A percentile compares a stretch with the other conserved stretches of the same genome.
Evolutionary conservation across 2,888 invertebrate genomes (phyloP).

Genomic region (Calameuta idolon): DNA sequence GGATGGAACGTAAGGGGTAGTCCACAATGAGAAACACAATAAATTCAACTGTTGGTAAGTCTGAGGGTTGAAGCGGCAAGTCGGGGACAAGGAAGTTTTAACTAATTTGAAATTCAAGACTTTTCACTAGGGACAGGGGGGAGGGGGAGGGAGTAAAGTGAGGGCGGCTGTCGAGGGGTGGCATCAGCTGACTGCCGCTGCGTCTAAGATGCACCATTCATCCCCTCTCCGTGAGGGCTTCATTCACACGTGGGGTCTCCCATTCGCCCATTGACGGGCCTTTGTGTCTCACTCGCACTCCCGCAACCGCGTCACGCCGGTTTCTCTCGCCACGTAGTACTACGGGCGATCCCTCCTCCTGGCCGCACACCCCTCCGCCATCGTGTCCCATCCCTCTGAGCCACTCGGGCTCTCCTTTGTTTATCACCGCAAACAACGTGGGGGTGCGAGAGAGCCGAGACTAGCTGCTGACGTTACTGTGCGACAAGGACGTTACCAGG

Average conservation of each 20-base stretch:
- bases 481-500: conserved; percentile 7
- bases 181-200: conserved; percentile 28
- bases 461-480: background rate
- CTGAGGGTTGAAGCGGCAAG: conserved; percentile 19
- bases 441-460: conserved; percentile 7
- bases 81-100: conserved; percentile 23
- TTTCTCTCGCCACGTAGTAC: conserved; percentile 20
- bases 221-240: conserved; percentile 37
- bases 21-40: background rate
- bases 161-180: conserved; percentile 3
- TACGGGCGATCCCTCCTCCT: conserved; percentile 11
- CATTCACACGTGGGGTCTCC: conserved; percentile 51
- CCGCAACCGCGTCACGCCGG: conserved; percentile 4
- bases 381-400: conserved; percentile 5
- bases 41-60: conserved; percentile 5
- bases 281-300: conserved; percentile 16
- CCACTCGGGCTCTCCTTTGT: conserved; percentile 27
- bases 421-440: conserved; percentile 31
- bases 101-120: conserved; percentile 50
- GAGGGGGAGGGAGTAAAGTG: background rate
- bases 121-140: conserved; percentile 10
- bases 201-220: conserved; percentile 53
- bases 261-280: conserved; percentile 53
- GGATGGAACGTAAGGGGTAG: background rate
- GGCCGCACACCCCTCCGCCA: conserved; percentile 14